These are phyloP conservation scores for Diabrotica undecimpunctata DNA, from an alignment of 1,140 invertebrate genomes.

Conservation along the genomic window DNA sequence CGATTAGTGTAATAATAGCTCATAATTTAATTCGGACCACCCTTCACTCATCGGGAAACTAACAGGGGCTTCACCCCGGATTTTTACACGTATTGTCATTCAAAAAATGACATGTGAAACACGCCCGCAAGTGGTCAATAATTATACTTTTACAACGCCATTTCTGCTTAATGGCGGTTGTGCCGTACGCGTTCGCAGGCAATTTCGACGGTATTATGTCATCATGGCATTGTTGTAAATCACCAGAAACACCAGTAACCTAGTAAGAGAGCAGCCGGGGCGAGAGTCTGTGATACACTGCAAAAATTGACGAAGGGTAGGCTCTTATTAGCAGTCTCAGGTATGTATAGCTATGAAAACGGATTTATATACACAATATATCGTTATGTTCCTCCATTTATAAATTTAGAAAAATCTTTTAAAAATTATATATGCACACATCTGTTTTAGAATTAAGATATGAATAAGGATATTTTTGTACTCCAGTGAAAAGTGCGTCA, in stretches of 20 bases:
- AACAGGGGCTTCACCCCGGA: background rate
- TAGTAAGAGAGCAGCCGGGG: background rate
- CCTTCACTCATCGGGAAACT: background rate
- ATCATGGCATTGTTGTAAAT: constrained; percentile 2
- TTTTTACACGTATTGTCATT: constrained; percentile 1
- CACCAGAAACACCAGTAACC: constrained; percentile 1
- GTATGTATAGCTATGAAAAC: too few relatives aligned
- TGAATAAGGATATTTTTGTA: too few relatives aligned
- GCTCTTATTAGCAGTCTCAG: too few relatives aligned
- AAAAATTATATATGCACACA: too few relatives aligned
- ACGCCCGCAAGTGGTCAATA: constrained; percentile 1
- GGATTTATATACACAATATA: too few relatives aligned
- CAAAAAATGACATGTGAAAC: background rate
- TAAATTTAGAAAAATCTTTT: too few relatives aligned
- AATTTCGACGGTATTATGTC: constrained; percentile 2
- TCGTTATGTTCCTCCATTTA: too few relatives aligned
- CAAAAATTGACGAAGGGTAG: background rate
- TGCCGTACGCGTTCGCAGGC: background rate
- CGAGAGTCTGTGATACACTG: background rate
- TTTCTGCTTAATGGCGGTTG: constrained; percentile 2
- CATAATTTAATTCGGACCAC: too few relatives aligned
- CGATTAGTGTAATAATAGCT: too few relatives aligned
- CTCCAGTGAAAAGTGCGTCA: too few relatives aligned
- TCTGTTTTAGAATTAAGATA: too few relatives aligned
- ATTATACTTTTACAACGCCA: constrained; percentile 2